phyloP scores from a whole-genome alignment of 2,888 invertebrate species.

The Dilophus febrilis region DNA sequence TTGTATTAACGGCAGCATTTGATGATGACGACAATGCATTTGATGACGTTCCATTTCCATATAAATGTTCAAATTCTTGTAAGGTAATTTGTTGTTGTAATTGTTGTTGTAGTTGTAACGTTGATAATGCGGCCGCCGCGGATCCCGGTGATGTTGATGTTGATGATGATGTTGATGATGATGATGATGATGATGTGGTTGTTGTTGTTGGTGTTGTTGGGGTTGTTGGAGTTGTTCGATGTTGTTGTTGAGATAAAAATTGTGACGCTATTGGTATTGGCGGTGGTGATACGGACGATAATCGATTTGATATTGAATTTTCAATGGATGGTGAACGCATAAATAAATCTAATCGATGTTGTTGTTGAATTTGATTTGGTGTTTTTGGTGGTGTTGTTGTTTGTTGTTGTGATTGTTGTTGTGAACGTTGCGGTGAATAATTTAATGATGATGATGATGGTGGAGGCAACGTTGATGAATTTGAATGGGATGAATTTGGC shows the following conservation, averaged over 20 bases:
- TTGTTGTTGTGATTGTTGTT: constrained; percentile 9
- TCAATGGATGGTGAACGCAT: constrained; percentile 1
- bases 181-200: constrained; percentile 18
- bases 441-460: constrained; percentile 7
- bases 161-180: constrained; percentile 17
- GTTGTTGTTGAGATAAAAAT: constrained; percentile 15
- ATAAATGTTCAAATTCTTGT: too few relatives aligned
- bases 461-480: constrained; percentile 5
- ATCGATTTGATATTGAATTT: constrained; percentile 6
- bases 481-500: constrained; percentile 10
- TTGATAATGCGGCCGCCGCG: constrained; percentile 17
- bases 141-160: constrained; percentile 20
- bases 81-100: too few relatives aligned
- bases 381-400: constrained; percentile 8
- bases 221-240: constrained; percentile 19
- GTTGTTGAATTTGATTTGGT: constrained; percentile 10
- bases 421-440: constrained; percentile 7
- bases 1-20: too few relatives aligned
- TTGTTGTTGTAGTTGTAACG: constrained; percentile 14
- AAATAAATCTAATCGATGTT: constrained; percentile 7
- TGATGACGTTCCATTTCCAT: too few relatives aligned
- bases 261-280: constrained; percentile 9
- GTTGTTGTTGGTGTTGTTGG: constrained; percentile 10
- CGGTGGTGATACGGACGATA: constrained; percentile 10
- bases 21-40: too few relatives aligned